phyloP scores from a whole-genome alignment of 2,113 vertebrate species.

The Macheiramphus alcinus region DNA sequence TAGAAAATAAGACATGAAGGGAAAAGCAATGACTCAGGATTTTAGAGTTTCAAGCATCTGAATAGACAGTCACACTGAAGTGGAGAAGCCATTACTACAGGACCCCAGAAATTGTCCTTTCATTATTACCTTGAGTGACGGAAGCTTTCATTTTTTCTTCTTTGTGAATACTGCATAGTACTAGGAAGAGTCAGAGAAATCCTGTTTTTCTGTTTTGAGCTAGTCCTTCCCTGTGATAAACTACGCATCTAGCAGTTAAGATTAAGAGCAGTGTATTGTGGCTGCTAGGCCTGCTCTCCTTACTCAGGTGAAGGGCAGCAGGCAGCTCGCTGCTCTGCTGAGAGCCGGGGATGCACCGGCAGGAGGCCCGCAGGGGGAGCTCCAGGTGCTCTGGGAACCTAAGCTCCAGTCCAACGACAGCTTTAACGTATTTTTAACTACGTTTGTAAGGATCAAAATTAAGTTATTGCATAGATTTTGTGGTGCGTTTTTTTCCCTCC shows the following conservation, averaged over 20 bases:
- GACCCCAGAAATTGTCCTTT: neutral
- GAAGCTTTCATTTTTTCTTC: neutral
- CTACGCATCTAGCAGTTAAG: too few relatives aligned
- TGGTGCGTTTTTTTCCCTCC: too few relatives aligned
- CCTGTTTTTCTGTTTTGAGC: neutral
- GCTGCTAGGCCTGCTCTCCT: neutral
- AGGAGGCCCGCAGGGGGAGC: conserved; percentile 20
- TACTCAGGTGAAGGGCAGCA: accelerated
- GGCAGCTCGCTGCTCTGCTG: neutral
- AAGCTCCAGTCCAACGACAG: neutral
- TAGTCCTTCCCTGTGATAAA: neutral
- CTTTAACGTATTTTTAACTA: accelerated
- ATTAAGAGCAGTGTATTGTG: accelerated
- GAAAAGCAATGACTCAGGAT: neutral
- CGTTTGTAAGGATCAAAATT: neutral
- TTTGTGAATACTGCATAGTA: neutral
- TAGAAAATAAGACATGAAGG: neutral
- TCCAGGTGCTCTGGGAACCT: neutral
- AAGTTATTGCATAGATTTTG: neutral
- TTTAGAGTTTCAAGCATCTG: neutral
- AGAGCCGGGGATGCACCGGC: neutral
- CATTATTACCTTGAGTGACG: neutral
- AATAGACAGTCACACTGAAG: neutral
- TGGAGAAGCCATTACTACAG: neutral
- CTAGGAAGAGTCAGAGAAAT: neutral